A percentile compares a stretch with the other conserved stretches of the same genome.
phyloP scores from a whole-genome alignment of 2,888 invertebrate genomes.

The Hecatera dysodea region DNA sequence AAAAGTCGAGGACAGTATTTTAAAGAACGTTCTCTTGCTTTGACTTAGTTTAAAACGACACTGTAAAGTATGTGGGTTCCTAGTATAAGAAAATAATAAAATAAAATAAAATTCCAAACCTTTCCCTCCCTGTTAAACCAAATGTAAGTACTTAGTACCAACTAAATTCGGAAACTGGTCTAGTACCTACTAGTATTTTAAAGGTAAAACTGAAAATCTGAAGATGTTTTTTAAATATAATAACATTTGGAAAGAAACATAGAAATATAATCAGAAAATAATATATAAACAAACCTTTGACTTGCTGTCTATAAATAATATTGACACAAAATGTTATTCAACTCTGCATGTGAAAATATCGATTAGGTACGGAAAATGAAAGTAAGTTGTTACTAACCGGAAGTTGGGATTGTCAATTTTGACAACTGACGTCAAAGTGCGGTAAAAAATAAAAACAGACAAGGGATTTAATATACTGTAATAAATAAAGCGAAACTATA shows the following conservation, averaged over 20 bases:
- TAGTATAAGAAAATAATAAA: too few relatives aligned
- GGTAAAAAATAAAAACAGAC: conserved; percentile 21
- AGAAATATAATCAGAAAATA: background rate
- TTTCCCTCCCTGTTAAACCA: too few relatives aligned
- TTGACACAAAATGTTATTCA: conserved; percentile 36
- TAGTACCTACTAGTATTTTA: background rate
- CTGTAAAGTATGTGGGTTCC: too few relatives aligned
- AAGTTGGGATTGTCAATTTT: conserved; percentile 35
- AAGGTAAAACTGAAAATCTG: background rate
- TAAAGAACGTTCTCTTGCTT: background rate
- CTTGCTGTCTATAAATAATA: background rate
- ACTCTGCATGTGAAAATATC: conserved; percentile 10
- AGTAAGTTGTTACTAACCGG: conserved; percentile 28
- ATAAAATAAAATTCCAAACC: too few relatives aligned
- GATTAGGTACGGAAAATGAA: background rate
- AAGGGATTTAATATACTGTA: background rate
- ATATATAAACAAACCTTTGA: background rate
- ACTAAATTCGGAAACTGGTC: too few relatives aligned
- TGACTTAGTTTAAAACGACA: too few relatives aligned
- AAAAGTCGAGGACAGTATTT: background rate
- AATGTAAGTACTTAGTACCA: too few relatives aligned
- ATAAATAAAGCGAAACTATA: background rate
- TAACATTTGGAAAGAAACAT: background rate
- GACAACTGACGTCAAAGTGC: conserved; percentile 43
- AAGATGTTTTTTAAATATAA: background rate